phyloP scores from a whole-genome alignment of 2,888 invertebrate species.

The Pollenia labialis region DNA sequence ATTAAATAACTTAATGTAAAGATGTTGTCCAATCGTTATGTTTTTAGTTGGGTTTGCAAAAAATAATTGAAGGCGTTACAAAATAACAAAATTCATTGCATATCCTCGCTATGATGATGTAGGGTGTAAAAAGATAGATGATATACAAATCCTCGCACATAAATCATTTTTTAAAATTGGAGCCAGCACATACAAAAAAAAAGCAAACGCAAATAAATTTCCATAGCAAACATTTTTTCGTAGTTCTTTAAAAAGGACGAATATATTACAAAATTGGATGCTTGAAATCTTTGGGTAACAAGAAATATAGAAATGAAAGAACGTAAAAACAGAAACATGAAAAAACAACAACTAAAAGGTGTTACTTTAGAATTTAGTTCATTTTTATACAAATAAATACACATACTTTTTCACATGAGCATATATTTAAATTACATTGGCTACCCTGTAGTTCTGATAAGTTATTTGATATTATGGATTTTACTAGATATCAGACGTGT shows the following conservation, averaged over 20 bases:
- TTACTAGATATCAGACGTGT: too few species aligned
- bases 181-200: conserved; percentile 41
- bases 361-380: conserved; percentile 49
- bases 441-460: background rate
- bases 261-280: too few species aligned
- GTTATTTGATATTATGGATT: too few species aligned
- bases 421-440: background rate
- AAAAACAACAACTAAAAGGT: conserved; percentile 65
- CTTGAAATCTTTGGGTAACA: background rate
- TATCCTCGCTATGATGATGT: too few species aligned
- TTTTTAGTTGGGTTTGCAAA: too few species aligned
- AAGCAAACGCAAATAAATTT: background rate
- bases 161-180: conserved; percentile 59
- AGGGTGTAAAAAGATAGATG: background rate
- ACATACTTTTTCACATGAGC: background rate
- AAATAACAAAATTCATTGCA: too few species aligned
- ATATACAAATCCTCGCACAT: conserved; percentile 62
- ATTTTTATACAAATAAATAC: conserved; percentile 3
- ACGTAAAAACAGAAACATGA: background rate
- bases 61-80: too few species aligned
- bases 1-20: too few species aligned
- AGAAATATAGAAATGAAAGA: background rate
- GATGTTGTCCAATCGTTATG: too few species aligned
- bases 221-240: too few species aligned
- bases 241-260: too few species aligned